phyloP scores from a whole-genome alignment of 2,888 invertebrate genomes.

The Thumatha senex region DNA sequence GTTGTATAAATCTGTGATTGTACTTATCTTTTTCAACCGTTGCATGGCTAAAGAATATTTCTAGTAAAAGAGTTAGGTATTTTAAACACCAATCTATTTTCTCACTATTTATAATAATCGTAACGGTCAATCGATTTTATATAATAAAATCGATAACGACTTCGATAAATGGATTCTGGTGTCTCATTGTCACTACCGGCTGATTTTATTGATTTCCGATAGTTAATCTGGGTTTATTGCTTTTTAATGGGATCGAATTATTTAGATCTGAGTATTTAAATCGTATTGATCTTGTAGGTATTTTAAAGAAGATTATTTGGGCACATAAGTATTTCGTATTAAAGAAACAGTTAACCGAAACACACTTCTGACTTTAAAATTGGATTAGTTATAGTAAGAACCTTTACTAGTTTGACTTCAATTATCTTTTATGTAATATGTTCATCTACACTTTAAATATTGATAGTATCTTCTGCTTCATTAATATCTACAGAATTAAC shows the following conservation, averaged over 20 bases:
- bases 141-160: slow-evolving; percentile 23
- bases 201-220: slow-evolving; percentile 10
- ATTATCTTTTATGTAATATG: too few species aligned
- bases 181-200: slow-evolving; percentile 2
- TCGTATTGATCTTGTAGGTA: too few species aligned
- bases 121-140: slow-evolving; percentile 24
- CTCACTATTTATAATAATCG: slow-evolving; percentile 15
- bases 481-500: too few species aligned
- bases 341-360: too few species aligned
- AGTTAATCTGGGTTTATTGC: slow-evolving; percentile 20
- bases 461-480: too few species aligned
- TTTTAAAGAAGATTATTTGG: too few species aligned
- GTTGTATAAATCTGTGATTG: neutral
- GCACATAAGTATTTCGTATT: too few species aligned
- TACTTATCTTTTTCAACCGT: neutral
- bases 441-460: too few species aligned
- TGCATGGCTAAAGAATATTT: neutral
- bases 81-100: slow-evolving; percentile 11
- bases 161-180: slow-evolving; percentile 18
- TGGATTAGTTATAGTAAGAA: too few species aligned
- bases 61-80: neutral
- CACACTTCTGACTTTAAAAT: too few species aligned
- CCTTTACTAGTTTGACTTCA: too few species aligned
- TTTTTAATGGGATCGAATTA: slow-evolving; percentile 18
- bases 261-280: slow-evolving; percentile 13